Base-by-base conservation (phyloP, 2,113 vertebrate species). In the Neotragus moschatus region DNA sequence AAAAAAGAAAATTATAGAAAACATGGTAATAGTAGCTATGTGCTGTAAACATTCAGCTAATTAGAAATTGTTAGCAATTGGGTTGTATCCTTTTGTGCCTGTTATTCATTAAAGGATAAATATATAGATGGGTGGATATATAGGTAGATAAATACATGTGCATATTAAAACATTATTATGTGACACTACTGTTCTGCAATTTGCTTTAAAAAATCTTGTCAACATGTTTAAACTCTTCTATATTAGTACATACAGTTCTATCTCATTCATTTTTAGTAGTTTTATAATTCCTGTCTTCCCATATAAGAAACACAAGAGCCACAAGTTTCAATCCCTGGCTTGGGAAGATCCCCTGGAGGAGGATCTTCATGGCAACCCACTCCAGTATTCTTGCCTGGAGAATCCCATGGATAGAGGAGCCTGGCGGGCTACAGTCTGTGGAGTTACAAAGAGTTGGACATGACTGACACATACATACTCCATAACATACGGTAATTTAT, bases 1-100 rank as follows among this genome's bases (percentile, higher is more conserved):
- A 81, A 82, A 28, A 56, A 25, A 66, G 61, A 89, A 96, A 90
- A 60, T 25, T 82, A 19, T 84, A 39, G 89, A 82, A 94, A 75
- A 73, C 80, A 92, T 94, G 61, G 47, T 95, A 94, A 84, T 7
- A 92, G 16, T 26, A 91, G n/a, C 39, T 58, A 17, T 30, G 47
- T 93, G 8, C 53, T 95, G 7, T 96, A 96, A 95, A 97, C 73
- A 92, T 95, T 84, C 60, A 89, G 56, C 47, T 88, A 93, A 95
- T 91, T 90, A 75, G 39, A 95, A 94, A 92, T 61, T 16, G 21
- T 49, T 89, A 91, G 70, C 26, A 82, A 82, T 86, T 86, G 30
- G 2, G 2, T 36, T 81, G 3, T 87, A 77, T 91, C 5, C 60
- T 93, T 94, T 25, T 80, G n/a, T 12, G 81, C 23, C 39, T 86